Percentiles rank a stretch among this genome's conserved stretches.
These are phyloP conservation scores for Erebia aethiops DNA, from an alignment of 2,888 invertebrate genomes.

Conservation along the genomic window DNA sequence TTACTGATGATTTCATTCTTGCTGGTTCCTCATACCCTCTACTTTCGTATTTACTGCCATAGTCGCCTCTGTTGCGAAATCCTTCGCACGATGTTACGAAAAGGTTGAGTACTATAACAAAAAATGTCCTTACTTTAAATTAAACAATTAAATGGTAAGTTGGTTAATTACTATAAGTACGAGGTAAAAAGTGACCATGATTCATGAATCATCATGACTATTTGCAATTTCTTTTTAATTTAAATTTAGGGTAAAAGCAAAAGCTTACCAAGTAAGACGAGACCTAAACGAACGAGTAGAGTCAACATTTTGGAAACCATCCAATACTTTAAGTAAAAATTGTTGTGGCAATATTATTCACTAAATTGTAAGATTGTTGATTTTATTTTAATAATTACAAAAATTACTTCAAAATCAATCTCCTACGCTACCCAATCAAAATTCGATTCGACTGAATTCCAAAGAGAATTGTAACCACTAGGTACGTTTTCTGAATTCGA, in stretches of 20 bases:
- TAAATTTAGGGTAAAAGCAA: conserved; percentile 14
- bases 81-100: conserved; percentile 31
- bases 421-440: no score
- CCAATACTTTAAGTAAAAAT: background rate
- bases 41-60: conserved; percentile 32
- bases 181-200: background rate
- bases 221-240: conserved; percentile 15
- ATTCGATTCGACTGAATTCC: no score
- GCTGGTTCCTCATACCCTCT: conserved; percentile 44
- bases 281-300: conserved; percentile 54
- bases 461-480: no score
- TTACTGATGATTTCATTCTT: conserved; percentile 44
- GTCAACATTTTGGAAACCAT: conserved; percentile 52
- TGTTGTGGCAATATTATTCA: background rate
- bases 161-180: background rate
- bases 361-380: background rate
- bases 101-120: conserved; percentile 34
- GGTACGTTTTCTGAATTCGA: no score
- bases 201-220: background rate
- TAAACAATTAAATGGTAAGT: no score
- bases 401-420: no score
- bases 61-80: conserved; percentile 30
- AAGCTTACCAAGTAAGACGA: conserved; percentile 63
- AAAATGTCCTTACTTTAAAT: background rate
- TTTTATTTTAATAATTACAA: no score